phyloP scores from a whole-genome alignment of 2,888 invertebrate species.

The Parnassius mnemosyne region DNA sequence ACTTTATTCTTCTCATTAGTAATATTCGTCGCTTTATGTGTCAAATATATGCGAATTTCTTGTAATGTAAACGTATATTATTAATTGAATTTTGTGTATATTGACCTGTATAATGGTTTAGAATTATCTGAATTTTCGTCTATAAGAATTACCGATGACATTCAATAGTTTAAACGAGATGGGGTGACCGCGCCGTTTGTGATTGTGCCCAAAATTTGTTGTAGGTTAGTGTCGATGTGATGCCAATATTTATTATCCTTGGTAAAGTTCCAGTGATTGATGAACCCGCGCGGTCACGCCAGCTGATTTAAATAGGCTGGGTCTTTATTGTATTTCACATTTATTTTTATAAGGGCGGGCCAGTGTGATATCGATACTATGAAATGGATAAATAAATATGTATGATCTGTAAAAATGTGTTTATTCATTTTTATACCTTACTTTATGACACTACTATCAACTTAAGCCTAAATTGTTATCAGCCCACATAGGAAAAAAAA shows the following conservation, averaged over 20 bases:
- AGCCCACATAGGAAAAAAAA: no score
- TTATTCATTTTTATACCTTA: slow-evolving; percentile 29
- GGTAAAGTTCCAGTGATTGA: slow-evolving; percentile 38
- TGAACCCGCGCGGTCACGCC: slow-evolving; percentile 59
- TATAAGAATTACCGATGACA: slow-evolving; percentile 66
- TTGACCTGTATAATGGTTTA: slow-evolving; percentile 80
- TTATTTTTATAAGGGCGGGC: slow-evolving; percentile 81
- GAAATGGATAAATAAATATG: slow-evolving; percentile 80
- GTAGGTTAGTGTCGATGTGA: slow-evolving; percentile 64
- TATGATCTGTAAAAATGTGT: slow-evolving; percentile 80
- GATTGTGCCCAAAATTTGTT: slow-evolving; percentile 69
- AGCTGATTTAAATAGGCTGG: slow-evolving; percentile 56
- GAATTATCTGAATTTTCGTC: slow-evolving; percentile 71
- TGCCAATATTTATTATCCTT: slow-evolving; percentile 64
- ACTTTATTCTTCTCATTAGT: slow-evolving; percentile 66
- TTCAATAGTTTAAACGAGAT: slow-evolving; percentile 53
- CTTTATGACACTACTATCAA: no score
- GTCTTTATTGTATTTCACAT: slow-evolving; percentile 77
- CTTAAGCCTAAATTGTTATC: no score
- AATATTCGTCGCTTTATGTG: slow-evolving; percentile 79
- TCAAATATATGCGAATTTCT: slow-evolving; percentile 79
- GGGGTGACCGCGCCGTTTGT: slow-evolving; percentile 60
- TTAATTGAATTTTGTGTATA: slow-evolving; percentile 68
- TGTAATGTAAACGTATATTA: slow-evolving; percentile 74
- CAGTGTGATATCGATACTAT: slow-evolving; percentile 81